A percentile compares a stretch with the other conserved stretches of the same genome.
phyloP scores from a whole-genome alignment of 2,888 invertebrate genomes.

The Apamea monoglypha region DNA sequence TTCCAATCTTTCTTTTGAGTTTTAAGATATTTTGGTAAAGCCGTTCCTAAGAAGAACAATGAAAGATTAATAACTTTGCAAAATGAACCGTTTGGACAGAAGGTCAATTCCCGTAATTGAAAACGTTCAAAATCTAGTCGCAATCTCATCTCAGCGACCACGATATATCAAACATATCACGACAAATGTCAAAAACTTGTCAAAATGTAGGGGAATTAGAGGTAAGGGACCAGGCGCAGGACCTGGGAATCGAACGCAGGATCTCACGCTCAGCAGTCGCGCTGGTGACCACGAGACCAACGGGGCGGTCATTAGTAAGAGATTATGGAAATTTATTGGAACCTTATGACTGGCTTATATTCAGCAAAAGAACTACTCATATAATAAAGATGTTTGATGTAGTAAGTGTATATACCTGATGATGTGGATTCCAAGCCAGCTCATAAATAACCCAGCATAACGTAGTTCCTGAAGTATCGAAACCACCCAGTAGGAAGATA shows the following conservation, averaged over 20 bases:
- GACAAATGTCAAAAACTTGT: too few relatives aligned
- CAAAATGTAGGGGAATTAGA: too few relatives aligned
- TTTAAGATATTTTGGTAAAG: slow-evolving; percentile 72
- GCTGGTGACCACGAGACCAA: neutral
- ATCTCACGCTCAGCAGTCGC: neutral
- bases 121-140: too few relatives aligned
- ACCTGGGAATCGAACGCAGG: neutral
- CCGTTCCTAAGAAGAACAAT: slow-evolving; percentile 67
- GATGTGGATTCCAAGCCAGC: slow-evolving; percentile 70
- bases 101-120: too few relatives aligned
- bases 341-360: too few relatives aligned
- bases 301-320: neutral
- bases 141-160: too few relatives aligned
- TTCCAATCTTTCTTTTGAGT: slow-evolving; percentile 66
- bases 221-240: too few relatives aligned
- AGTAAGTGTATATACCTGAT: slow-evolving; percentile 70
- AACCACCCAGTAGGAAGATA: slow-evolving; percentile 76
- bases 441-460: slow-evolving; percentile 71
- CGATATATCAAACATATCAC: too few relatives aligned
- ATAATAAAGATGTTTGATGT: neutral
- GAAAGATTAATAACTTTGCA: neutral
- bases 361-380: neutral
- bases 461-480: slow-evolving; percentile 71
- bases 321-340: neutral
- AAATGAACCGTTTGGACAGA: too few relatives aligned